These are phyloP conservation scores for Oscheius sp. DNA, from an alignment of 2,888 invertebrate species.

Conservation along the genomic window DNA sequence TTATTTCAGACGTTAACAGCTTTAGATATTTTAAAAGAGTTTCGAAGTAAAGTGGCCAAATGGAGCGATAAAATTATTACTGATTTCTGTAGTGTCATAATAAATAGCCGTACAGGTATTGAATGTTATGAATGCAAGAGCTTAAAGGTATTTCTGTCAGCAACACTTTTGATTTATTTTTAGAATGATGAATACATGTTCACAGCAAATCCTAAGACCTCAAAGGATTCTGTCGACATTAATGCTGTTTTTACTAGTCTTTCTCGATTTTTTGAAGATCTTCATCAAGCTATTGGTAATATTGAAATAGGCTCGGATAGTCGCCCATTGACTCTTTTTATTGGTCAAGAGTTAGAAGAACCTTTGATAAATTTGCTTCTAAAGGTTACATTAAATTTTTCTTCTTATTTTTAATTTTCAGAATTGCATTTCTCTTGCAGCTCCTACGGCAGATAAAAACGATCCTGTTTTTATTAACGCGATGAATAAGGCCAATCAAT, in stretches of 20 bases:
- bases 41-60: slow-evolving; percentile 8
- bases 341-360: slow-evolving; percentile 20
- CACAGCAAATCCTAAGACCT: background rate
- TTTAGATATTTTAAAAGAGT: slow-evolving; percentile 17
- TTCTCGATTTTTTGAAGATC: slow-evolving; percentile 9
- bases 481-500: slow-evolving; percentile 11
- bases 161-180: background rate
- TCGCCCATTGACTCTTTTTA: slow-evolving; percentile 7
- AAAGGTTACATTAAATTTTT: background rate
- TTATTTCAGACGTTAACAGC: background rate
- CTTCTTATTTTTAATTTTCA: background rate
- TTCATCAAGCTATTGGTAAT: slow-evolving; percentile 2
- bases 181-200: background rate
- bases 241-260: background rate
- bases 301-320: slow-evolving; percentile 8
- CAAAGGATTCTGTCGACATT: background rate
- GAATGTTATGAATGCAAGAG: slow-evolving; percentile 7
- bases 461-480: slow-evolving; percentile 24
- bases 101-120: slow-evolving; percentile 17
- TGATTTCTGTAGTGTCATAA: slow-evolving; percentile 25
- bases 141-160: background rate
- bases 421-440: slow-evolving; percentile 31
- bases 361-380: slow-evolving; percentile 8
- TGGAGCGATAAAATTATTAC: slow-evolving; percentile 25
- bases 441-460: slow-evolving; percentile 23